A percentile compares a stretch with the other conserved stretches of the same genome.
These are phyloP conservation scores for Nomada hirtipes DNA, from an alignment of 2,888 invertebrate species.

Conservation along the genomic window DNA sequence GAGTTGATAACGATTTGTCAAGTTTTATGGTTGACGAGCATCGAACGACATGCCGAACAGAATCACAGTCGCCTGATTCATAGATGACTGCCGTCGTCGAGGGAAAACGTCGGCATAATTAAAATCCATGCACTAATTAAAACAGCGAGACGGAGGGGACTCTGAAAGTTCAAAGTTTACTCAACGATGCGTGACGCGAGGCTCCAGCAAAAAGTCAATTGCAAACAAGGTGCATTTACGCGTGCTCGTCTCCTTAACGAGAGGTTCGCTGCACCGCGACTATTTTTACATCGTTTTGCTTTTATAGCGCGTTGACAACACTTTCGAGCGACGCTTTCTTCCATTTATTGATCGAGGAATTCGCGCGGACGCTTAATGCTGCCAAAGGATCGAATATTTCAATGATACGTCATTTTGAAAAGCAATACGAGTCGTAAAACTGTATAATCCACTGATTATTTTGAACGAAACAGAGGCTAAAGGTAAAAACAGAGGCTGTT, in stretches of 20 bases:
- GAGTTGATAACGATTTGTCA: constrained; percentile 26
- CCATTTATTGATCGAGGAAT: not conserved
- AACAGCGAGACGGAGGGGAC: constrained; percentile 3
- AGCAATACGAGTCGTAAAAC: not conserved
- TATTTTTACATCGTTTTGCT: constrained; percentile 7
- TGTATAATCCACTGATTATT: constrained; percentile 15
- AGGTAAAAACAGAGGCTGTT: not conserved
- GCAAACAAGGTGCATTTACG: constrained; percentile 12
- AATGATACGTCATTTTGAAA: not conserved
- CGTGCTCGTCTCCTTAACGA: constrained; percentile 11
- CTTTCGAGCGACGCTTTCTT: constrained; percentile 24
- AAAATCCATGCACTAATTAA: constrained; percentile 56
- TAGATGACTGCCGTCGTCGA: not conserved
- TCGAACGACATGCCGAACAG: constrained; percentile 1
- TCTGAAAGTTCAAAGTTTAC: constrained; percentile 51
- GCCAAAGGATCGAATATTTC: not conserved
- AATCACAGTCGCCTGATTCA: constrained; percentile 4
- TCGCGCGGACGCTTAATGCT: not conserved
- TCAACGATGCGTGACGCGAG: constrained; percentile 8
- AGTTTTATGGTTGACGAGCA: constrained; percentile 8
- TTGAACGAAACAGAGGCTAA: not conserved
- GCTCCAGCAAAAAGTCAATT: constrained; percentile 33
- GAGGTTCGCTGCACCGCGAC: constrained; percentile 7
- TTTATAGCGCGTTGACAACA: constrained; percentile 2
- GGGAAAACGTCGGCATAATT: constrained; percentile 30